Conservation (phyloP, 2,888 invertebrate species). For the Oscheius myriophilus region DNA sequence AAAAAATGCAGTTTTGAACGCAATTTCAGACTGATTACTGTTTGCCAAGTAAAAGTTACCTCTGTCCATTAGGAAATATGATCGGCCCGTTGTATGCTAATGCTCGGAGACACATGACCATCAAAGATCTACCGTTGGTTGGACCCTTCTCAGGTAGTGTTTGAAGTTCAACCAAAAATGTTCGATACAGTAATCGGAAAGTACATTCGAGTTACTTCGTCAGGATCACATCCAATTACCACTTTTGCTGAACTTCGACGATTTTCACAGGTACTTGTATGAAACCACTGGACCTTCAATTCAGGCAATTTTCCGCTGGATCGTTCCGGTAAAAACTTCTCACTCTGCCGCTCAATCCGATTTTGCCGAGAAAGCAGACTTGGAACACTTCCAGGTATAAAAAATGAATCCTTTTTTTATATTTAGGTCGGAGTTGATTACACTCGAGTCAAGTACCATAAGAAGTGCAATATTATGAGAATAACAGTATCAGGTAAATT, state of each 20-base stretch:
- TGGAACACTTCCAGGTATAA: conserved; percentile 38
- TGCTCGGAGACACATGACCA: conserved; percentile 44
- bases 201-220: conserved; percentile 38
- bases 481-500: conserved; percentile 51
- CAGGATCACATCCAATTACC: conserved; percentile 33
- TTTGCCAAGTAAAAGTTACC: conserved; percentile 8
- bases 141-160: conserved; percentile 48
- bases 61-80: conserved; percentile 51
- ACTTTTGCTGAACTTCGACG: conserved; percentile 34
- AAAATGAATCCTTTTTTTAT: neutral
- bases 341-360: conserved; percentile 36
- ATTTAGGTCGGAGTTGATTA: conserved; percentile 50
- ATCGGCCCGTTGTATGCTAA: conserved; percentile 36
- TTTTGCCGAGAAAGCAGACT: conserved; percentile 36
- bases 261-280: conserved; percentile 36
- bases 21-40: conserved; percentile 1
- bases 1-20: neutral
- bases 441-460: conserved; percentile 38
- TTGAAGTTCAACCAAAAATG: too few species aligned
- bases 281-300: conserved; percentile 9
- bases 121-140: conserved; percentile 45
- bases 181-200: conserved; percentile 47
- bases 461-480: conserved; percentile 42
- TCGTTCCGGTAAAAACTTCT: conserved; percentile 40
- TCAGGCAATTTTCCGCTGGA: conserved; percentile 54